Percentiles rank a stretch among this genome's conserved stretches.
Conservation (phyloP, 1,140 invertebrate genomes). For the Pygmarrhopalites habei region DNA sequence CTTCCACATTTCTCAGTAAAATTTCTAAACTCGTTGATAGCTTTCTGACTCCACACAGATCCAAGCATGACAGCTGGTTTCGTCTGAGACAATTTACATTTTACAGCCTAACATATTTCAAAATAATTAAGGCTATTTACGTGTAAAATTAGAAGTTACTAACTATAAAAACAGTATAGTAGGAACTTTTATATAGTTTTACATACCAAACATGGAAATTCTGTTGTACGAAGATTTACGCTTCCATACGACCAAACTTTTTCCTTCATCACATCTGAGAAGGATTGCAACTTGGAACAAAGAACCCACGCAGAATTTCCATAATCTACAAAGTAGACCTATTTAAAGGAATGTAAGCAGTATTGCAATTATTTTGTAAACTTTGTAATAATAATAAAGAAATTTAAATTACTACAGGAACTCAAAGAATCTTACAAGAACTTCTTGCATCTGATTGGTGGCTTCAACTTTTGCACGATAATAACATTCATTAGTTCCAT, state of each 20-base stretch:
- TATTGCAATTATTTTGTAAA: no score
- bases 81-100: constrained; percentile 25
- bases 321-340: constrained; percentile 50
- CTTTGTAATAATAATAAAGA: background rate
- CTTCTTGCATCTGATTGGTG: background rate
- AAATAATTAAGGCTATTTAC: background rate
- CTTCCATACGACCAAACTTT: background rate
- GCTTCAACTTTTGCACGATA: constrained; percentile 29
- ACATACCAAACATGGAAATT: background rate
- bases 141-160: no score
- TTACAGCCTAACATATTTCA: constrained; percentile 30
- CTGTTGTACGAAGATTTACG: background rate
- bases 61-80: constrained; percentile 30
- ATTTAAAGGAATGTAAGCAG: background rate
- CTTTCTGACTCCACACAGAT: constrained; percentile 22
- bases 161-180: no score
- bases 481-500: constrained; percentile 7
- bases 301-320: constrained; percentile 52
- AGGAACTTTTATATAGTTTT: no score
- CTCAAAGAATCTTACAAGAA: constrained; percentile 7
- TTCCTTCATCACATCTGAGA: constrained; percentile 1
- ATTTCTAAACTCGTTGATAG: constrained; percentile 4
- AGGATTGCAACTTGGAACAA: constrained; percentile 1
- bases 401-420: background rate
- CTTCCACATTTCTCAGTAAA: background rate